Percentiles rank a stretch among this genome's conserved stretches.
phyloP scores from a whole-genome alignment of 2,113 vertebrate species.

The Procapra przewalskii region DNA sequence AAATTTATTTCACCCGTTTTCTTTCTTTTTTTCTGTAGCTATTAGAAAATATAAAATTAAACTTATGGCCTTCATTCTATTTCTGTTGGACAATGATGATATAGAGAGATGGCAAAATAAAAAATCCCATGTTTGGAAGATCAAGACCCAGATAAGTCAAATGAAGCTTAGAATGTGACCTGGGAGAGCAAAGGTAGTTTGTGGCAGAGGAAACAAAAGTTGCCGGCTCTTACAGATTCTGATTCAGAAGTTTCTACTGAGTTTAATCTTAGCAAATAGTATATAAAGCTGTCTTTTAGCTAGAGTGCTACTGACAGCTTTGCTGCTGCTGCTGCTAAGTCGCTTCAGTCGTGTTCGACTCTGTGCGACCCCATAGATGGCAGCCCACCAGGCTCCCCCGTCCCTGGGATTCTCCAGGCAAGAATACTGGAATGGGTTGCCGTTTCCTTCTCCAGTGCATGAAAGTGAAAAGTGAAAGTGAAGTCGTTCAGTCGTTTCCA shows the following conservation, averaged over 20 bases:
- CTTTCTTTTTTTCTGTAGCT: neutral
- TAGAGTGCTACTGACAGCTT: neutral
- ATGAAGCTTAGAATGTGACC: neutral
- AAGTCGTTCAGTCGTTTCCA: too few relatives aligned
- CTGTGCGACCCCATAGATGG: too few relatives aligned
- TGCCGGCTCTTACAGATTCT: neutral
- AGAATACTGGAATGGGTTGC: too few relatives aligned
- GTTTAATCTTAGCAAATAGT: neutral
- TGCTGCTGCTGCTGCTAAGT: neutral
- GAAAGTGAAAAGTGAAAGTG: too few relatives aligned
- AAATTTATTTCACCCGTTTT: neutral
- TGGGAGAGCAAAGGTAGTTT: neutral
- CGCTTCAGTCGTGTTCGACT: too few relatives aligned
- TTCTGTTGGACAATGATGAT: neutral
- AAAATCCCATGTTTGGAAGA: neutral
- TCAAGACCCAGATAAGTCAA: neutral
- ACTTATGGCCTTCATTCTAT: neutral
- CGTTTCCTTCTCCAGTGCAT: too few relatives aligned
- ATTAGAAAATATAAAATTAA: slow-evolving; percentile 7
- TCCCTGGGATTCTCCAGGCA: too few relatives aligned
- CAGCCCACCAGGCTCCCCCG: too few relatives aligned
- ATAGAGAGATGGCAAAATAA: neutral
- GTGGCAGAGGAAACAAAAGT: neutral
- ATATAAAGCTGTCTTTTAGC: neutral
- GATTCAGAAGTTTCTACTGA: neutral